These are phyloP conservation scores for Tautogolabrus adspersus DNA, from an alignment of 2,113 vertebrate species.

Conservation along the genomic window DNA sequence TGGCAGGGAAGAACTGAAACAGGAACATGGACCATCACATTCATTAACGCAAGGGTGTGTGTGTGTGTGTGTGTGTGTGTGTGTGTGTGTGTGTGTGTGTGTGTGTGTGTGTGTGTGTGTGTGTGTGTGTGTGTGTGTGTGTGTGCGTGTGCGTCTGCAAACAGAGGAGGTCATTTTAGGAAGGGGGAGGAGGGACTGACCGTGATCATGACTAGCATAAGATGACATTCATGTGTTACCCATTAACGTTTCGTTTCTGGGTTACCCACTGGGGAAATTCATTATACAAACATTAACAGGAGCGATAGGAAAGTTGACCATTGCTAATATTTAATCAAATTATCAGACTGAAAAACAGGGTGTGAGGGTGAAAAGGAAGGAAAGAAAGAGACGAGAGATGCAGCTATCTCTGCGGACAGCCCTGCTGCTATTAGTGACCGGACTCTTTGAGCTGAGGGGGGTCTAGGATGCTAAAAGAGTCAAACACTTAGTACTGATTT, in stretches of 20 bases:
- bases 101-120: constrained; percentile 8
- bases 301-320: constrained; percentile 7
- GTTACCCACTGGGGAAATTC: constrained; percentile 35
- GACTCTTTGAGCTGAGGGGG: constrained; percentile 28
- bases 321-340: constrained; percentile 43
- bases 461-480: constrained; percentile 9
- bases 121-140: constrained; percentile 8
- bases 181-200: constrained; percentile 21
- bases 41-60: constrained; percentile 33
- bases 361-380: background rate
- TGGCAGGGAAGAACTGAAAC: constrained; percentile 28
- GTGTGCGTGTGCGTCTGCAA: constrained; percentile 20
- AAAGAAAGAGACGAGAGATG: background rate
- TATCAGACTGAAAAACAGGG: constrained; percentile 23
- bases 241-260: constrained; percentile 68
- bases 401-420: background rate
- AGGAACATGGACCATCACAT: constrained; percentile 45
- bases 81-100: too few relatives aligned
- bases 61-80: constrained; percentile 1
- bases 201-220: constrained; percentile 55
- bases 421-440: constrained; percentile 39
- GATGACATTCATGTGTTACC: constrained; percentile 68
- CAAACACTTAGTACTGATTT: constrained; percentile 42
- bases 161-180: constrained; percentile 58
- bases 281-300: constrained; percentile 28